Conservation (phyloP, 2,888 invertebrate species). For the Sesamia inferens region DNA sequence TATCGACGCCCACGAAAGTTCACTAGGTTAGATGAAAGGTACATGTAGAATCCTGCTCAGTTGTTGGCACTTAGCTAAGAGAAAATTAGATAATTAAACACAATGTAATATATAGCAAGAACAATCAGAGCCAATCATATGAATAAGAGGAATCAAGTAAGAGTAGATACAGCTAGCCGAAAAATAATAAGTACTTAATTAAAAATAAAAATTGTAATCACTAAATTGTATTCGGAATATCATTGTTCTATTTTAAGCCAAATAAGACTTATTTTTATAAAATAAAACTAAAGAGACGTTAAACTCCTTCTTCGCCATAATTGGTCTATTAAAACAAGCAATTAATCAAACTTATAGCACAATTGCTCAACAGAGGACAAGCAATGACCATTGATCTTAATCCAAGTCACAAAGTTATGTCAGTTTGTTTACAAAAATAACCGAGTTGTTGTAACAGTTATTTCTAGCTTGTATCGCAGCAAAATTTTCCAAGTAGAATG, state of each 20-base stretch:
- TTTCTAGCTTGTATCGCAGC: slow-evolving; percentile 1
- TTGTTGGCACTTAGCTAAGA: neutral
- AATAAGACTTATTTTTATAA: slow-evolving; percentile 13
- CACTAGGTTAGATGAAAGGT: neutral
- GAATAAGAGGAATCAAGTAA: neutral
- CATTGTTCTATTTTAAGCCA: slow-evolving; percentile 22
- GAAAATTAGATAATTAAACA: neutral
- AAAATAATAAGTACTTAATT: no score
- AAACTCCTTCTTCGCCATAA: slow-evolving; percentile 63
- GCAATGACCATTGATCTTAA: slow-evolving; percentile 61
- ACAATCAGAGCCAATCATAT: neutral
- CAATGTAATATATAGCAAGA: neutral
- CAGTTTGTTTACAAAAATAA: slow-evolving; percentile 51
- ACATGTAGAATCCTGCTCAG: neutral
- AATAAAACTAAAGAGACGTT: slow-evolving; percentile 32
- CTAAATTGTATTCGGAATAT: neutral
- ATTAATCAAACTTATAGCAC: slow-evolving; percentile 75
- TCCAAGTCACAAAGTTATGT: slow-evolving; percentile 47
- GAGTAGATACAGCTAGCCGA: neutral
- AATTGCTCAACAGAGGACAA: slow-evolving; percentile 45
- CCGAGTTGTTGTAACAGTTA: slow-evolving; percentile 30
- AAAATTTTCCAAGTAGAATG: slow-evolving; percentile 20
- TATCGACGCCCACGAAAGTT: slow-evolving; percentile 44
- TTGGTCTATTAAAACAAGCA: slow-evolving; percentile 76
- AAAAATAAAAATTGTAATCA: neutral